Percentiles rank a stretch among this genome's conserved stretches.
phyloP scores from a whole-genome alignment of 1,140 invertebrate genomes.

The Lasioglossum baleicum region DNA sequence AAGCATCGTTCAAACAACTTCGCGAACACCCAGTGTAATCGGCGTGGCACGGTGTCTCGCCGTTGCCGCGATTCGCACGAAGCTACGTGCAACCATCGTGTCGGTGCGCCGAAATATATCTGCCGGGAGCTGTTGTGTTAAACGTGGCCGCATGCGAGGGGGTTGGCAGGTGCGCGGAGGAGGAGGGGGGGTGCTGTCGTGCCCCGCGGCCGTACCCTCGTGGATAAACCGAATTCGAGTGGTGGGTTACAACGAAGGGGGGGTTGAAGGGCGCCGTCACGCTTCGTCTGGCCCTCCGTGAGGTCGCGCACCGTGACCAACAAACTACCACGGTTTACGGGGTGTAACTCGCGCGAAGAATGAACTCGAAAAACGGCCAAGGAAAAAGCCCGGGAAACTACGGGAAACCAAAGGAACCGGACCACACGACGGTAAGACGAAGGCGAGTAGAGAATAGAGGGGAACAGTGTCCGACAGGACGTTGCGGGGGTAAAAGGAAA shows the following conservation, averaged over 20 bases:
- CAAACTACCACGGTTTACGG: conserved; percentile 67
- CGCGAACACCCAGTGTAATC: too few relatives aligned
- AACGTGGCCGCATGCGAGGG: background rate
- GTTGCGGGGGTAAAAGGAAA: background rate
- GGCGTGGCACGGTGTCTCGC: background rate
- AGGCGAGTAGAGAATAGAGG: background rate
- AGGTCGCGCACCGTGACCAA: conserved; percentile 68
- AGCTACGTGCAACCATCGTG: background rate
- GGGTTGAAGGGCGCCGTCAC: conserved; percentile 38
- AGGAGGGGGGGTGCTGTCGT: too few relatives aligned
- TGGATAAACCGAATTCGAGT: conserved; percentile 26
- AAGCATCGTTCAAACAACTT: too few relatives aligned
- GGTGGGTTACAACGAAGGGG: conserved; percentile 3
- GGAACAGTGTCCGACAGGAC: too few relatives aligned
- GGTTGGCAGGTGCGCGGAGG: background rate
- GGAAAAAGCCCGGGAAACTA: background rate
- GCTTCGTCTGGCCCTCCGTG: conserved; percentile 64
- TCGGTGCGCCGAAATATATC: conserved; percentile 8
- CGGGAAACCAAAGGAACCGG: conserved; percentile 13
- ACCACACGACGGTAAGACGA: background rate
- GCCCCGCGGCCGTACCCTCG: background rate
- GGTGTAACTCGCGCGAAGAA: conserved; percentile 57
- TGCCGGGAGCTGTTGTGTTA: conserved; percentile 18
- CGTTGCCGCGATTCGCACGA: conserved; percentile 15
- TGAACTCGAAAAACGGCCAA: conserved; percentile 2